phyloP scores from a whole-genome alignment of 2,797 vertebrate species.

The Varecia variegata region DNA sequence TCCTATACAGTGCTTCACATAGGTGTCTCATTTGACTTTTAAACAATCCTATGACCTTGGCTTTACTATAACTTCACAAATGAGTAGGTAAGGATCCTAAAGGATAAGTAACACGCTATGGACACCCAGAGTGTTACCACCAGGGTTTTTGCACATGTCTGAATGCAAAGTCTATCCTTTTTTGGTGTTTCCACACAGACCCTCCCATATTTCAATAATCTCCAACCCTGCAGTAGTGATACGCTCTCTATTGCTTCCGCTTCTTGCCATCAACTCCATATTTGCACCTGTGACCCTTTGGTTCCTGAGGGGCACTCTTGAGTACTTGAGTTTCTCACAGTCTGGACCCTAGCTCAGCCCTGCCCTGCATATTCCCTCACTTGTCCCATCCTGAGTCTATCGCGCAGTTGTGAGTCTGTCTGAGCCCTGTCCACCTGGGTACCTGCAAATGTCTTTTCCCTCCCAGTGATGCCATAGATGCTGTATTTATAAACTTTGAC shows the following conservation, averaged over 20 bases:
- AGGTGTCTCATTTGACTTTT: not conserved
- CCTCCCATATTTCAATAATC: not conserved
- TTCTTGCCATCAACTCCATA: not conserved
- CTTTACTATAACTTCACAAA: not conserved
- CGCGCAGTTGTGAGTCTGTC: not conserved
- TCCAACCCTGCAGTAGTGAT: not conserved
- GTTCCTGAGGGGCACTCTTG: not conserved
- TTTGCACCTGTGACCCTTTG: not conserved
- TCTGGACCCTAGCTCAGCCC: not conserved
- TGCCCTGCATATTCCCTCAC: not conserved
- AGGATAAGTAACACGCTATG: not conserved
- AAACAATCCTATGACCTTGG: not conserved
- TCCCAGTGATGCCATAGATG: not conserved
- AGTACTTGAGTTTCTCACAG: not conserved
- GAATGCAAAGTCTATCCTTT: not conserved
- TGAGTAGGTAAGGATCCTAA: not conserved
- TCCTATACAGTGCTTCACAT: not conserved
- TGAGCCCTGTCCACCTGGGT: no score
- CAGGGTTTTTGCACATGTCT: not conserved
- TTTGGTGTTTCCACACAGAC: not conserved
- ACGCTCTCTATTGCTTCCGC: not conserved
- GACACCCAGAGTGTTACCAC: not conserved
- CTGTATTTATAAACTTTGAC: not conserved
- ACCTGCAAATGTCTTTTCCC: not conserved
- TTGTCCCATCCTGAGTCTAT: not conserved